Evolutionary conservation across 1,140 invertebrate genomes (phyloP), one percentile per base, ranked within the genome.

Genomic region (Brachionus manjavacas): DNA sequence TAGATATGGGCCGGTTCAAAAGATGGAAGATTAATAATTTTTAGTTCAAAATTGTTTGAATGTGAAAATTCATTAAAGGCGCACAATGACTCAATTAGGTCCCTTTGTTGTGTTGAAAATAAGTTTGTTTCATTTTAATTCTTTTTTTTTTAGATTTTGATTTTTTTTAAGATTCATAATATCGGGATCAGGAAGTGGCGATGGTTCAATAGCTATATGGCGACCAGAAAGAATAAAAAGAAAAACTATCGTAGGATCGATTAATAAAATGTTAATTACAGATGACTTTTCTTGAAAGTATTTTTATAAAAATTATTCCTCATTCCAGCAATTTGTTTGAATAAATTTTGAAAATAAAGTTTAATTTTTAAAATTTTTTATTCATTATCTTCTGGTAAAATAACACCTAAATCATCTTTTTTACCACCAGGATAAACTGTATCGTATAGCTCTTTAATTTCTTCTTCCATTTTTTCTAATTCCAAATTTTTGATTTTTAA

Each of bases 61-160:
- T 81, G 52, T 41, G 79, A 81, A 41, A 60, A 68, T 20, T 81
- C 52, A 16, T 81, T 81, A 43, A 60, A 81, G 43, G 79, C 79
- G 12, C 79, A 81, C 39, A 64, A 41, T 39, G 79, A 81, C 28
- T 46, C 79, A 25, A 43, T 81, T 35, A 60, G 79, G 23, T 81
- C 52, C 0, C 52, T 81, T 49, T 76, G 72, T 49, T 25, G 16
- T 16, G 25, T 76, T 25, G 43, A 76, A 49, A 49, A 76, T 28
- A 76, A 46, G 72, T 74, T 43, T 0, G 14, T 16, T 41, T 14
- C 28, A 20, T 52, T 25, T 81, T n/a, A 80, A 80, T 2, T 25
- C 8, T 16, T 12, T 35, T 39, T 25, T 64, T 12, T 20, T 25
- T 11, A 80, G 25, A 35, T 52, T 28, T 80, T 41, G 35, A 41